Evolutionary conservation across 2,888 invertebrate genomes (phyloP).

Genomic region (Cephus pygmeus): DNA sequence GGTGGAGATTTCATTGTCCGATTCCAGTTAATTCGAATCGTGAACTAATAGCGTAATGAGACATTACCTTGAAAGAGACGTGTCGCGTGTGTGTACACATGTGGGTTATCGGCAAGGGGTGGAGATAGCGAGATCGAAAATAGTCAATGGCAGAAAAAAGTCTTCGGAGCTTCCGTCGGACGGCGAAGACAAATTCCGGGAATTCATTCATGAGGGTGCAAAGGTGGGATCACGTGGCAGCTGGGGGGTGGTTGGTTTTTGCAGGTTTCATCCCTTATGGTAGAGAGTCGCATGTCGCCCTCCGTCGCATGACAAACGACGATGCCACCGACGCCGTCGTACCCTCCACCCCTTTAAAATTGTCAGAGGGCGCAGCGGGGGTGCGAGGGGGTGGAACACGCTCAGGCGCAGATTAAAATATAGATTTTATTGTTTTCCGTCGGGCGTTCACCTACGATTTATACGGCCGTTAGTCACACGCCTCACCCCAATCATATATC

Average conservation of each 20-base stretch:
- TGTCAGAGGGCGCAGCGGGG: constrained; percentile 24
- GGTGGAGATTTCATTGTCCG: neutral
- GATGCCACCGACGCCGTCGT: constrained; percentile 25
- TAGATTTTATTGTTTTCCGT: constrained; percentile 62
- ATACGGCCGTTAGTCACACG: constrained; percentile 55
- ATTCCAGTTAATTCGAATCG: neutral
- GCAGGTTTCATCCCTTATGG: constrained; percentile 38
- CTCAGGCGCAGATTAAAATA: constrained; percentile 58
- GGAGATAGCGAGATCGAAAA: neutral
- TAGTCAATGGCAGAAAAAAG: neutral
- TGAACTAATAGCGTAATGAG: neutral
- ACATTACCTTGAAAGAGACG: neutral
- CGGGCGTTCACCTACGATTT: constrained; percentile 49
- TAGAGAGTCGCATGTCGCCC: constrained; percentile 20
- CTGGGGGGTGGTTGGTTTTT: constrained; percentile 37
- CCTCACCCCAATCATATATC: constrained; percentile 42
- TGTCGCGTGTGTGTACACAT: neutral
- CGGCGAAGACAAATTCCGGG: constrained; percentile 36
- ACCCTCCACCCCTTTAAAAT: constrained; percentile 19
- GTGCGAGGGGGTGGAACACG: constrained; percentile 22
- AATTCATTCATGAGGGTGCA: constrained; percentile 38
- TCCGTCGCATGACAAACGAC: constrained; percentile 53
- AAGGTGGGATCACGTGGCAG: constrained; percentile 28
- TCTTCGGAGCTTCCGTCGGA: neutral
- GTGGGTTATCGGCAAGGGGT: neutral